Conservation (phyloP, 2,888 invertebrate species). For the Gandaritis pyraliata region DNA sequence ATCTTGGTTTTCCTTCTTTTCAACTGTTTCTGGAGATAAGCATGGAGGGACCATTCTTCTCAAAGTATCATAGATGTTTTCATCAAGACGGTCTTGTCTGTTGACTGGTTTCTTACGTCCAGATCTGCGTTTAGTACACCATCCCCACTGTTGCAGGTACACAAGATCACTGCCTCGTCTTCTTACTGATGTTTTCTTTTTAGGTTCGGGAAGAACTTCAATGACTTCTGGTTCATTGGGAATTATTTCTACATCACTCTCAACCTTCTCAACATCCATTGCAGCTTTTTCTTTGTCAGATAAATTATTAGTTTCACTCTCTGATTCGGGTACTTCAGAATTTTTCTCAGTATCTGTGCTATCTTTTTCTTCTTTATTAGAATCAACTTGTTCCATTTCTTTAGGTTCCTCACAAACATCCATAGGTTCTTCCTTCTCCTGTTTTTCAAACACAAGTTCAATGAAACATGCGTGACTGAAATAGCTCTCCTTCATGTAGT, state of each 20-base stretch:
- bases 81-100: slow-evolving; percentile 84
- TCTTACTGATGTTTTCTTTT: slow-evolving; percentile 82
- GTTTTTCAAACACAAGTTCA: slow-evolving; percentile 67
- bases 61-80: slow-evolving; percentile 88
- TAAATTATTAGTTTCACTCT: slow-evolving; percentile 72
- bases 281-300: slow-evolving; percentile 73
- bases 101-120: slow-evolving; percentile 80
- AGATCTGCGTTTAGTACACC: slow-evolving; percentile 86
- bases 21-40: slow-evolving; percentile 75
- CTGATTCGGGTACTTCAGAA: slow-evolving; percentile 56
- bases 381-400: slow-evolving; percentile 57
- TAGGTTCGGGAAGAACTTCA: slow-evolving; percentile 57
- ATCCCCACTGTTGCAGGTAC: slow-evolving; percentile 90
- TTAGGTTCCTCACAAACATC: slow-evolving; percentile 68
- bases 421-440: slow-evolving; percentile 57
- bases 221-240: slow-evolving; percentile 50
- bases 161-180: slow-evolving; percentile 89
- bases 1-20: slow-evolving; percentile 70
- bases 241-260: slow-evolving; percentile 66
- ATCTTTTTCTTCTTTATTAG: slow-evolving; percentile 53
- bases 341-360: slow-evolving; percentile 58
- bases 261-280: slow-evolving; percentile 68
- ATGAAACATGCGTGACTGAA: slow-evolving; percentile 82
- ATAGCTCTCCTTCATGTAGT: slow-evolving; percentile 85
- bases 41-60: slow-evolving; percentile 86